Evolutionary conservation across 1,140 invertebrate genomes (phyloP).

Genomic region (Neodiprion fabricii): DNA sequence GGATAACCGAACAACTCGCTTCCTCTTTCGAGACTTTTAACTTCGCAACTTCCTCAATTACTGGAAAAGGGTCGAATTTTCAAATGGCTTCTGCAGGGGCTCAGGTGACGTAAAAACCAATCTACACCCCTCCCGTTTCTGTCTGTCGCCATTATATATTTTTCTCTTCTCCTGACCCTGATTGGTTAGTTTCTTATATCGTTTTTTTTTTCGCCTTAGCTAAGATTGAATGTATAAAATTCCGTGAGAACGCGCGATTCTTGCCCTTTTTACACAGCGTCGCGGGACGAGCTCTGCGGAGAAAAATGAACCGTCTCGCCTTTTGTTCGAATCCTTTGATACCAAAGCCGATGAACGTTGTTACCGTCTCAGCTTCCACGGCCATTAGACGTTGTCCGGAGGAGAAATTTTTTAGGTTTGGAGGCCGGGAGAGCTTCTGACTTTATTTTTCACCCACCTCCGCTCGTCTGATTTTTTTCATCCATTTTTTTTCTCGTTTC

Average conservation of each 20-base stretch:
- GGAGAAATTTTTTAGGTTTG: background rate
- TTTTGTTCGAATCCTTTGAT: conserved; percentile 3
- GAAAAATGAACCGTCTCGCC: background rate
- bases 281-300: background rate
- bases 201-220: too few species aligned
- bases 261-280: background rate
- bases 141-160: too few species aligned
- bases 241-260: background rate
- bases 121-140: too few species aligned
- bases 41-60: background rate
- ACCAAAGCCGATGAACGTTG: conserved; percentile 7
- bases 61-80: background rate
- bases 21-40: background rate
- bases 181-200: too few species aligned
- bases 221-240: too few species aligned
- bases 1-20: background rate
- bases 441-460: background rate
- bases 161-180: too few species aligned
- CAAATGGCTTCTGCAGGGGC: background rate
- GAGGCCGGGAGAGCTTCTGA: background rate
- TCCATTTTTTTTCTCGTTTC: conserved; percentile 3
- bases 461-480: conserved; percentile 22
- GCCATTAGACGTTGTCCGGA: conserved; percentile 4
- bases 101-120: background rate
- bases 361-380: conserved; percentile 1